phyloP scores from a whole-genome alignment of 2,113 vertebrate species.

The Planiliza haematocheilus region DNA sequence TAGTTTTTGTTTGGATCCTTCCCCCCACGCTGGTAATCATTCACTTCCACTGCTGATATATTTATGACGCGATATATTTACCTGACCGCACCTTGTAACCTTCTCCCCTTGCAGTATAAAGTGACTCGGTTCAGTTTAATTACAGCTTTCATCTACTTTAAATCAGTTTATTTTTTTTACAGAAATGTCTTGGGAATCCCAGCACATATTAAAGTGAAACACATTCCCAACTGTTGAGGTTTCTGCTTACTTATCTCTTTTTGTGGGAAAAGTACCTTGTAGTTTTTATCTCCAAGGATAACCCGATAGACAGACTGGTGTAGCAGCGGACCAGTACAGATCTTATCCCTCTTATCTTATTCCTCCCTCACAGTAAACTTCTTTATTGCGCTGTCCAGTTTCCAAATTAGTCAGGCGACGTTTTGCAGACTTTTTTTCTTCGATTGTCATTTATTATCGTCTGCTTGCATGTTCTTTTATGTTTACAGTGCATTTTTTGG shows the following conservation, averaged over 20 bases:
- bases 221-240: not conserved
- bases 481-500: no score
- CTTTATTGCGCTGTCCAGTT: not conserved
- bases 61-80: not conserved
- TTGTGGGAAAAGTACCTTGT: conserved; percentile 5
- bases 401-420: not conserved
- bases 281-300: conserved; percentile 39
- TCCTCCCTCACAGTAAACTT: not conserved
- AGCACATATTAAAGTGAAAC: not conserved
- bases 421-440: not conserved
- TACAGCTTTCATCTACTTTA: not conserved
- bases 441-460: no score
- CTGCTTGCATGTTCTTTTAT: no score
- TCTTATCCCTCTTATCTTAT: conserved; percentile 19
- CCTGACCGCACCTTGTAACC: not conserved
- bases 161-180: not conserved
- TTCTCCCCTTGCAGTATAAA: not conserved
- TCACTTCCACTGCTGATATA: not conserved
- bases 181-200: not conserved
- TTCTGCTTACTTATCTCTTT: conserved; percentile 17
- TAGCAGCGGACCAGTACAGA: conserved; percentile 13
- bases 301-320: conserved; percentile 15
- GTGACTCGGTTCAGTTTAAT: conserved; percentile 8
- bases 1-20: conserved; percentile 38
- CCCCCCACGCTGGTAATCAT: conserved; percentile 11